Evolutionary conservation across 2,888 invertebrate species (phyloP), one percentile per base, ranked within the genome.

Genomic region (Sphaerophoria taeniata): DNA sequence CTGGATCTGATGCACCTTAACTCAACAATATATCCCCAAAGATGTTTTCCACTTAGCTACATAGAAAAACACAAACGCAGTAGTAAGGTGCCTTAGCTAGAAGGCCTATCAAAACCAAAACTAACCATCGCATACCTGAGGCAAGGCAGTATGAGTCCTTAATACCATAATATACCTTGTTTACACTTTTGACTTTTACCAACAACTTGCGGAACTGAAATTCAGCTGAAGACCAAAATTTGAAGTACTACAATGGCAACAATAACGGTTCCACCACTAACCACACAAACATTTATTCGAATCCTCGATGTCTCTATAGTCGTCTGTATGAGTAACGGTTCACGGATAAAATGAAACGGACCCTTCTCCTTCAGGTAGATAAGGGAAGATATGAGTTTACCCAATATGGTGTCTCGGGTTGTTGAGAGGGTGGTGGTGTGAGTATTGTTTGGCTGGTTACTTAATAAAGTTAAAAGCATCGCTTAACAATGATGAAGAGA

Each of bases 381-480:
- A 78, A 24, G 24, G 24, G 24, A 24, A 24, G 24, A 24, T 24
- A 24, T 24, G 24, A 24, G 24, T 24, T 24, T 2, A 24, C 24
- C 24, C 24, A 24, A 24, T 24, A 24, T 24, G 24, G 24, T 24
- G 24, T 24, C 2, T 24, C 24, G 24, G 2, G 24, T 24, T 24
- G 24, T 24, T 39, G 43, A 4, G 9, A 11, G 9, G 6, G 12
- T 9, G 9, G 6, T 39, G 43, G 9, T 11, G 9, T 4, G 12
- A 9, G 56, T 47, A 47, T 56, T 56, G 70, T 56, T 70, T 53
- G 65, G 65, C 43, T 71, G 74, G 79, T 79, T 79, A 75, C 75
- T 84, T 84, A 79, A 84, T 84, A 84, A 84, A 79, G 84, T 79
- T 84, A 79, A 84, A 84, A 84, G 79, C 84, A 76, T 84, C 79